Percentiles rank a stretch among this genome's conserved stretches.
Evolutionary conservation across 2,888 invertebrate genomes (phyloP).

Genomic region (Hydriomena furcata): DNA sequence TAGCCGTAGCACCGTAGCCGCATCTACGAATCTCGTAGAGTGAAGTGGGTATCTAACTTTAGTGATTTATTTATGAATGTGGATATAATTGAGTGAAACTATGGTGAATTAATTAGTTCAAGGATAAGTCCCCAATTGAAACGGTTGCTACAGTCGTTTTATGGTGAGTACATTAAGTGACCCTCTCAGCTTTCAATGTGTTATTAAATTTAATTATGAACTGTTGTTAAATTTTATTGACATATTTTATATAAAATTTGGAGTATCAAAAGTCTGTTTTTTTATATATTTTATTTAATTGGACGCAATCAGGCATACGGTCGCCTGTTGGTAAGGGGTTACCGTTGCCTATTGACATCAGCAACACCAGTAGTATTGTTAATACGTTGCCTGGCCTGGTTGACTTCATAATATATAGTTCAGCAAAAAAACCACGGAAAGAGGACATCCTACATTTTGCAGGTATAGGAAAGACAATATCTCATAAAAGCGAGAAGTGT

Average conservation of each 20-base stretch:
- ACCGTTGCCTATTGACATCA: too few species aligned
- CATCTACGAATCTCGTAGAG: constrained; percentile 52
- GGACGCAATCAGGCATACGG: too few species aligned
- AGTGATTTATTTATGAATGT: constrained; percentile 47
- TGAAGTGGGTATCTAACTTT: constrained; percentile 51
- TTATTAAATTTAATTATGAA: constrained; percentile 31
- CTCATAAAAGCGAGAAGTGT: too few species aligned
- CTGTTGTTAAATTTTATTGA: constrained; percentile 24
- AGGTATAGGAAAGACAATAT: too few species aligned
- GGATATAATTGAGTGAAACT: constrained; percentile 50
- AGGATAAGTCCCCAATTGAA: constrained; percentile 49
- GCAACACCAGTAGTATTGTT: too few species aligned
- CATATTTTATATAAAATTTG: constrained; percentile 17
- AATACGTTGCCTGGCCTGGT: too few species aligned
- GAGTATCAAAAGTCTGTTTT: constrained; percentile 1
- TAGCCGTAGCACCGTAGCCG: constrained; percentile 56
- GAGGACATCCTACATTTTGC: too few species aligned
- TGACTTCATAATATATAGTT: too few species aligned
- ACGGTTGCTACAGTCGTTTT: constrained; percentile 51
- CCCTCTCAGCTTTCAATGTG: constrained; percentile 21
- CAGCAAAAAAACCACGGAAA: too few species aligned
- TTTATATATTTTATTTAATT: too few species aligned
- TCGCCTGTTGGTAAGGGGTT: too few species aligned
- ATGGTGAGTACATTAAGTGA: constrained; percentile 58
- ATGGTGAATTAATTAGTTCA: constrained; percentile 51